phyloP scores from a whole-genome alignment of 64 coral and sea anemone genomes.

The Trachythela sp. region DNA sequence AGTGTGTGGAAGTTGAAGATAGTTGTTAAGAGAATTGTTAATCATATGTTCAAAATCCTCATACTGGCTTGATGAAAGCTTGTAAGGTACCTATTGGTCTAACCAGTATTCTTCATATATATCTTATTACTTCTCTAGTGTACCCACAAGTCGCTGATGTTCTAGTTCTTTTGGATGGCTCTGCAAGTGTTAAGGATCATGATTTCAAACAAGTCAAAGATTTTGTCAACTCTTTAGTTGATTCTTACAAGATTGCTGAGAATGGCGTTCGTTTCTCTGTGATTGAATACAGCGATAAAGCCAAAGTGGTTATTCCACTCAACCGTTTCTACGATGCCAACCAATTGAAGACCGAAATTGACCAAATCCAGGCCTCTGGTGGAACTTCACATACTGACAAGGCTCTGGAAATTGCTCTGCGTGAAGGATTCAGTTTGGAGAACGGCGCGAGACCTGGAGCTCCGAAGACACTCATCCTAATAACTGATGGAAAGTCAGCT shows the following conservation, averaged over 20 bases:
- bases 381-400: neutral
- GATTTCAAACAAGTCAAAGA: neutral
- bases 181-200: neutral
- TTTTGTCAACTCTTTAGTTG: neutral
- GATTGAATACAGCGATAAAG: neutral
- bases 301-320: neutral
- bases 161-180: neutral
- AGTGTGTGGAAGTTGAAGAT: too few relatives aligned
- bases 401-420: neutral
- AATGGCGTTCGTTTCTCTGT: neutral
- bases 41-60: too few relatives aligned
- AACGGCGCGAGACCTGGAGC: neutral
- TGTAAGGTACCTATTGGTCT: neutral
- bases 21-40: too few relatives aligned
- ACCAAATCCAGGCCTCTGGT: neutral
- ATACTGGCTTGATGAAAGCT: too few relatives aligned
- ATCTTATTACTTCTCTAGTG: neutral
- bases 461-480: neutral
- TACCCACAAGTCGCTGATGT: neutral
- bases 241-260: neutral
- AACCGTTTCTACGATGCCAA: neutral
- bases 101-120: neutral
- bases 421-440: neutral
- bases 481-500: slow-evolving; percentile 15
- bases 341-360: neutral